phyloP scores from a whole-genome alignment of 1,140 invertebrate species.

The Papilio helenus region DNA sequence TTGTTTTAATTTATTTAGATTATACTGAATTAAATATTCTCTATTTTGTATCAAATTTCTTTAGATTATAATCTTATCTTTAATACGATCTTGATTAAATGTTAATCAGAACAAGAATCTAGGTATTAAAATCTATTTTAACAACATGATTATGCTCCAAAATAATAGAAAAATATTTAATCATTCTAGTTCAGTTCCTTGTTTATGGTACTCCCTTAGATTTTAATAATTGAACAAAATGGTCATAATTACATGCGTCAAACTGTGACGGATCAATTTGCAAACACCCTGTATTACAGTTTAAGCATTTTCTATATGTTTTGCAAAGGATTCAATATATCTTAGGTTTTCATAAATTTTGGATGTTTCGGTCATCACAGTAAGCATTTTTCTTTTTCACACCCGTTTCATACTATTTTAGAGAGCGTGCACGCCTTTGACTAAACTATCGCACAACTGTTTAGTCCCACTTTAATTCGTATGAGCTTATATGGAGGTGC shows the following conservation, averaged over 20 bases:
- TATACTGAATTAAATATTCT: background rate
- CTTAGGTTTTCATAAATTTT: no score
- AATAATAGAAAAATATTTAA: background rate
- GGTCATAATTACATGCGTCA: background rate
- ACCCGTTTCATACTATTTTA: no score
- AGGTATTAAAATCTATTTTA: background rate
- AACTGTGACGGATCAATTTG: background rate
- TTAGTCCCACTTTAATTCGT: no score
- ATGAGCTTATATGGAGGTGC: no score
- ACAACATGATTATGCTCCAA: background rate
- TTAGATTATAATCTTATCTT: background rate
- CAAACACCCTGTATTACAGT: background rate
- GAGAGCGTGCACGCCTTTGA: no score
- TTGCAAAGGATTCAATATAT: no score
- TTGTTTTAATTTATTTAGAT: constrained; percentile 15
- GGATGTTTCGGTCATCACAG: no score
- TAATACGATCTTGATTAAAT: background rate
- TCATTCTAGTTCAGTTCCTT: no score
- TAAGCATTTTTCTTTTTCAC: no score
- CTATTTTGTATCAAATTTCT: background rate
- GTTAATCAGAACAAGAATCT: background rate
- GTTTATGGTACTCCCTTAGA: background rate
- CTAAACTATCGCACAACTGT: no score
- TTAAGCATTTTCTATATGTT: background rate
- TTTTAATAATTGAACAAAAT: background rate